Conservation (phyloP, 64 coral and sea anemone genomes). For the Stichodactyla mertensii region DNA sequence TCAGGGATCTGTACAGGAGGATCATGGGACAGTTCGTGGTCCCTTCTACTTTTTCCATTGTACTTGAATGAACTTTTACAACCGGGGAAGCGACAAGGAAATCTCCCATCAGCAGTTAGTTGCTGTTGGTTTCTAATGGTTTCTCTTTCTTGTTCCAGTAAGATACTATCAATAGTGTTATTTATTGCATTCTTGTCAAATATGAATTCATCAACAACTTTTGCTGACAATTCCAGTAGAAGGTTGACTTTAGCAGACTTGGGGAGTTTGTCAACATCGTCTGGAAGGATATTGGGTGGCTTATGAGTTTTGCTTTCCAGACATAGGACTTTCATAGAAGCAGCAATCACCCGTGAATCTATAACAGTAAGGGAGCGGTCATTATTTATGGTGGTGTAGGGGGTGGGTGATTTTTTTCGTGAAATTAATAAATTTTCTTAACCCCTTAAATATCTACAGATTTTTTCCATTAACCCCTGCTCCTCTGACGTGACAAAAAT, state of each 20-base stretch:
- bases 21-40: slow-evolving; percentile 43
- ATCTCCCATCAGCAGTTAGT: slow-evolving; percentile 57
- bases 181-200: background rate
- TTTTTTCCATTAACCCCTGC: too few relatives aligned
- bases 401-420: too few relatives aligned
- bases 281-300: slow-evolving; percentile 4
- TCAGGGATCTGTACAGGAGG: slow-evolving; percentile 23
- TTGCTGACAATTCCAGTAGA: slow-evolving; percentile 24
- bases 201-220: slow-evolving; percentile 28
- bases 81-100: slow-evolving; percentile 57
- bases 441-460: too few relatives aligned
- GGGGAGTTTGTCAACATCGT: background rate
- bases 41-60: slow-evolving; percentile 26
- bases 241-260: slow-evolving; percentile 31
- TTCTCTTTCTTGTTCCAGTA: slow-evolving; percentile 31
- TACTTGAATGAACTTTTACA: slow-evolving; percentile 43
- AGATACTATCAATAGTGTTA: background rate
- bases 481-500: too few relatives aligned
- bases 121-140: slow-evolving; percentile 34
- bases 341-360: slow-evolving; percentile 28
- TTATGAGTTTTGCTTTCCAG: slow-evolving; percentile 7
- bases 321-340: slow-evolving; percentile 16
- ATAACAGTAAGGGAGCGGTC: background rate
- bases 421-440: too few relatives aligned
- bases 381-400: too few relatives aligned